Percentiles rank a stretch among this genome's conserved stretches.
Evolutionary conservation across 1,140 invertebrate species (phyloP).

Genomic region (Callitettix versicolor): DNA sequence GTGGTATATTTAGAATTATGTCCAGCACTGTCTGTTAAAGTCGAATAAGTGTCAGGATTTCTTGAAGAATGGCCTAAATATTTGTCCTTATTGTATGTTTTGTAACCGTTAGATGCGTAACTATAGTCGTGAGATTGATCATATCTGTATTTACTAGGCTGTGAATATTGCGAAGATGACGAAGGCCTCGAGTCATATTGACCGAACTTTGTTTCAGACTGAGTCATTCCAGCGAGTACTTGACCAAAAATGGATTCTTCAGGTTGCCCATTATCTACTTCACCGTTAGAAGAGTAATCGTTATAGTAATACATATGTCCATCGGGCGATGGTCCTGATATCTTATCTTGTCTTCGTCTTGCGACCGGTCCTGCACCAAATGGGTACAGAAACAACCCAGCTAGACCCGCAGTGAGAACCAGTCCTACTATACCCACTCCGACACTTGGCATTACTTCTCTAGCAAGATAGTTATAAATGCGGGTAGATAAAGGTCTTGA

Average conservation of each 20-base stretch:
- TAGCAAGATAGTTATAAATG: slow-evolving; percentile 64
- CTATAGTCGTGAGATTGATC: slow-evolving; percentile 12
- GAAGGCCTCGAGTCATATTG: slow-evolving; percentile 1
- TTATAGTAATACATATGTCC: slow-evolving; percentile 24
- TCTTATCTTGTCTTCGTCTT: slow-evolving; percentile 34
- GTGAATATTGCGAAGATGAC: background rate
- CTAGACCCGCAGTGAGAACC: slow-evolving; percentile 55
- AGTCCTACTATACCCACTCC: slow-evolving; percentile 62
- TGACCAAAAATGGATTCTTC: slow-evolving; percentile 64
- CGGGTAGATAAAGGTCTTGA: slow-evolving; percentile 48
- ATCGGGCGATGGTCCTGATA: slow-evolving; percentile 10
- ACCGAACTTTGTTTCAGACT: slow-evolving; percentile 21
- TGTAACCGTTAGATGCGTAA: slow-evolving; percentile 1
- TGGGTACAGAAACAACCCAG: slow-evolving; percentile 60
- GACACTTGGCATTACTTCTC: slow-evolving; percentile 68
- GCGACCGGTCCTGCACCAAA: slow-evolving; percentile 47
- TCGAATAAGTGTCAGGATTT: slow-evolving; percentile 10
- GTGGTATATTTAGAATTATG: slow-evolving; percentile 14
- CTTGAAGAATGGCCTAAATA: slow-evolving; percentile 7
- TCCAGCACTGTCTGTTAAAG: slow-evolving; percentile 17
- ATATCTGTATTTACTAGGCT: slow-evolving; percentile 15
- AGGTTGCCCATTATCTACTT: slow-evolving; percentile 39
- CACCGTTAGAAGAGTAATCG: slow-evolving; percentile 21
- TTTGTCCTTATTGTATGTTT: slow-evolving; percentile 9
- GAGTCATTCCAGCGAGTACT: slow-evolving; percentile 46